Evolutionary conservation across 2,797 vertebrate genomes (phyloP).

Genomic region (Zenarchopterus dispar): DNA sequence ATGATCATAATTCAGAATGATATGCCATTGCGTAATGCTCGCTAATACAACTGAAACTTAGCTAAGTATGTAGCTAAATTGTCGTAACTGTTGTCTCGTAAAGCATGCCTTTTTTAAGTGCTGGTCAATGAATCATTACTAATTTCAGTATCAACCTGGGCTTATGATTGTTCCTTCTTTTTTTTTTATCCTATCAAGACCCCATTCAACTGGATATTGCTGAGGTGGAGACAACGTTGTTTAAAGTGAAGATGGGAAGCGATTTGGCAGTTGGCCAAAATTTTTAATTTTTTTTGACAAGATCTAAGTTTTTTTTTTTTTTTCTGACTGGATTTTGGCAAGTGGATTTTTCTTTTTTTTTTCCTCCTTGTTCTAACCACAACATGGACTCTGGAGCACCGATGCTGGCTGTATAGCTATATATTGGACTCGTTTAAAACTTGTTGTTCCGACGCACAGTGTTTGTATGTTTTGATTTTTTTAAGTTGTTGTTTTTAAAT

Average conservation of each 20-base stretch:
- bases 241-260: conserved; percentile 91
- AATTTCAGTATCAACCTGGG: conserved; percentile 72
- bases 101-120: conserved; percentile 4
- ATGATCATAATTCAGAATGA: conserved; percentile 1
- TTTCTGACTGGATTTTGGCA: conserved; percentile 47
- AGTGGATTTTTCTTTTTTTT: conserved; percentile 40
- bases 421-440: conserved; percentile 51
- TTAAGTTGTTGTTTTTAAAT: conserved; percentile 78
- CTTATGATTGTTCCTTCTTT: conserved; percentile 92
- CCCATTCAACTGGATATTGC: conserved; percentile 87
- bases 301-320: conserved; percentile 48
- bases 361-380: conserved; percentile 33
- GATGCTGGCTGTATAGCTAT: conserved; percentile 21
- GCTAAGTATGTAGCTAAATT: conserved; percentile 17
- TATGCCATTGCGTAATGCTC: conserved; percentile 10
- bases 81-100: conserved; percentile 6
- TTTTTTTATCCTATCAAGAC: conserved; percentile 93
- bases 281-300: conserved; percentile 45
- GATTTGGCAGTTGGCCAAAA: conserved; percentile 73
- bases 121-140: conserved; percentile 50
- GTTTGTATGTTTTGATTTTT: conserved; percentile 72
- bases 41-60: conserved; percentile 45
- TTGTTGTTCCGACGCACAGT: conserved; percentile 34
- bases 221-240: conserved; percentile 89
- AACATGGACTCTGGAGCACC: conserved; percentile 54